Evolutionary conservation across 2,797 vertebrate species (phyloP).

Genomic region (Anguilla marmorata): DNA sequence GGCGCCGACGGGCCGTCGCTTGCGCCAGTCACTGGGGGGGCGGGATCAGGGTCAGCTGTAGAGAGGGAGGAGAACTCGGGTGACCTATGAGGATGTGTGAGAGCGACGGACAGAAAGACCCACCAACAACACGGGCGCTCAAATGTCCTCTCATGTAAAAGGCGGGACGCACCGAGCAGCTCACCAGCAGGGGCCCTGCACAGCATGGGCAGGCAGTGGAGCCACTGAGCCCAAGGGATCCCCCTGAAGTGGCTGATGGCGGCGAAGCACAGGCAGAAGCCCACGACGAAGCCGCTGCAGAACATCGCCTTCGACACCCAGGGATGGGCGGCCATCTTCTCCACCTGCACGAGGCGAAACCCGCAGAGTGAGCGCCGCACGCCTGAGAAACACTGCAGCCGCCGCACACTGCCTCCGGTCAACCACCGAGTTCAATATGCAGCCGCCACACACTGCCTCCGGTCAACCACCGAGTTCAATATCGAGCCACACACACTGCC

Average conservation of each 20-base stretch:
- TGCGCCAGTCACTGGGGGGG: neutral
- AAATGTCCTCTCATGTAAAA: neutral
- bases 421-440: neutral
- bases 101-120: neutral
- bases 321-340: neutral
- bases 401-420: neutral
- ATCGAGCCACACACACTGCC: neutral
- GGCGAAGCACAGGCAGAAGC: neutral
- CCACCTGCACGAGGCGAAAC: neutral
- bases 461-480: too few species aligned
- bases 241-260: neutral
- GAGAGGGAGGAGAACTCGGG: neutral
- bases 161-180: neutral
- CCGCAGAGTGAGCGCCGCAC: neutral
- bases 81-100: neutral
- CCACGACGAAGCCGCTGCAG: neutral
- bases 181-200: neutral
- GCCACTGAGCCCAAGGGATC: neutral
- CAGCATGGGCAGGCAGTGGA: neutral
- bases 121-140: neutral
- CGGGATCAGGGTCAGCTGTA: neutral
- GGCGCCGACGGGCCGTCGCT: neutral
- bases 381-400: neutral
- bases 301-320: constrained; percentile 11
- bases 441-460: neutral